phyloP scores from a whole-genome alignment of 1,140 invertebrate species.

The Mercenaria mercenaria region DNA sequence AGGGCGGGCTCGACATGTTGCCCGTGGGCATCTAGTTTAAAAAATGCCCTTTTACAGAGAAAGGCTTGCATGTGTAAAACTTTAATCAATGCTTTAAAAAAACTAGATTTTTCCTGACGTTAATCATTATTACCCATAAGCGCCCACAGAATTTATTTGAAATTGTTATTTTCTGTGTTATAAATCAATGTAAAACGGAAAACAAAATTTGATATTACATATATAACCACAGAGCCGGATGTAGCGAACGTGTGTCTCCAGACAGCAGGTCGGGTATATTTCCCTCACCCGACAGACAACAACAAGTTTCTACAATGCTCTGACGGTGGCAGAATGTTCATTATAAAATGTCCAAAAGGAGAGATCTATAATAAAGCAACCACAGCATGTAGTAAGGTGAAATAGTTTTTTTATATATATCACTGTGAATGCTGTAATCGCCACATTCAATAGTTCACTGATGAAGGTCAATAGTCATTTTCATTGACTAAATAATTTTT shows the following conservation, averaged over 20 bases:
- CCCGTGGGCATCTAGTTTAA: no score
- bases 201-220: no score
- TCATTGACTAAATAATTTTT: background rate
- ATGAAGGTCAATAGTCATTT: background rate
- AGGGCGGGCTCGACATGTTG: no score
- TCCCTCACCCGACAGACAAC: slow-evolving; percentile 59
- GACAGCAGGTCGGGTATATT: slow-evolving; percentile 39
- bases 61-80: no score
- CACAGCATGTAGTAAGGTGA: background rate
- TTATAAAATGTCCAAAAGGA: slow-evolving; percentile 69
- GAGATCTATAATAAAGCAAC: slow-evolving; percentile 54
- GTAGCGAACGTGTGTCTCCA: slow-evolving; percentile 30
- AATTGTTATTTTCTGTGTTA: no score
- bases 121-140: no score
- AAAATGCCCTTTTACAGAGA: no score
- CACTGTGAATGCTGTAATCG: background rate
- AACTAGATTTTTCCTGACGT: no score
- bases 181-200: no score
- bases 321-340: slow-evolving; percentile 60
- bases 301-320: slow-evolving; percentile 71
- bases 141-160: no score
- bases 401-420: background rate
- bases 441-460: background rate
- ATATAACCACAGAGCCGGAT: slow-evolving; percentile 25
- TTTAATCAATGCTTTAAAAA: no score